Evolutionary conservation across 2,797 vertebrate species (phyloP), one percentile per base, ranked within the genome.

Genomic region (Aotus griseimembra): DNA sequence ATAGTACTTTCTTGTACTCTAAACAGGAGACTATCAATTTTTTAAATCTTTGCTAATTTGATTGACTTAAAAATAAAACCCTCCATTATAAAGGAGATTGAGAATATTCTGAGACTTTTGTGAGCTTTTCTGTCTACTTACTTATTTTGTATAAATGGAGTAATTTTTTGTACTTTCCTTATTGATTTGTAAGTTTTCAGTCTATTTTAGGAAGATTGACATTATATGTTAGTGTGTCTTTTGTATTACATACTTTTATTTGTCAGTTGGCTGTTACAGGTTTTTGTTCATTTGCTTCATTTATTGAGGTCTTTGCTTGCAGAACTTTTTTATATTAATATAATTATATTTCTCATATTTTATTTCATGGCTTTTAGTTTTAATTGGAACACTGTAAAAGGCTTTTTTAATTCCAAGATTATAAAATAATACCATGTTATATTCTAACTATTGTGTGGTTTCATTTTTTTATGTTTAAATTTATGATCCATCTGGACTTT

Each of bases 391-490:
- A 76, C 6, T 89, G 94, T 55, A 61, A 93, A 93, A 76, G 5
- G 1, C 4, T 4, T 83, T 89, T 96, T 46, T 36, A 39, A 82
- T 92, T 41, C 70, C n/a, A 89, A 95, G 44, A 86, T 77, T 58
- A 36, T 85, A 36, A 90, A 94, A 75, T 73, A 44, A 26, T 88
- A 13, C n/a, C 2, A 30, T 48, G 4, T 55, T 88, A 55, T 81
- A 39, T 41, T 90, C 39, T 94, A 79, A 79, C 90, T 95, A 88
- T 81, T 81, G 88, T 92, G 50, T 75, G 52, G 17, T 22, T 93
- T 64, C 70, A 39, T 46, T 83, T 94, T 64, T 93, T 79, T 82
- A 83, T 50, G 22, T 44, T 94, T 96, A 80, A 83, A 52, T 91
- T 3, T 76, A 58, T 80, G 39, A 57, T 83, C 79, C 88, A 93